Evolutionary conservation across 1,140 invertebrate genomes (phyloP).

Genomic region (Zelostemma sp.): DNA sequence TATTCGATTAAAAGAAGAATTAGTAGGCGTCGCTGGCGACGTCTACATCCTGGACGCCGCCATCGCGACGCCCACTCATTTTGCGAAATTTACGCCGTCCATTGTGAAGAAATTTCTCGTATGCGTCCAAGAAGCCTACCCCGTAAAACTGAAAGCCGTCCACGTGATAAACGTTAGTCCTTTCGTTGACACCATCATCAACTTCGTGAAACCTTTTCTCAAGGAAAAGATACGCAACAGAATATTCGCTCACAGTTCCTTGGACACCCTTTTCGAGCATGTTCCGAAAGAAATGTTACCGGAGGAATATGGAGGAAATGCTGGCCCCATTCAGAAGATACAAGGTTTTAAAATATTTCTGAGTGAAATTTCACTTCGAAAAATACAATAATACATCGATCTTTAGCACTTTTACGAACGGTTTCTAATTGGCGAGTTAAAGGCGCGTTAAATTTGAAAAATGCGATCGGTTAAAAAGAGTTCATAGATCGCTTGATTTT

Average conservation of each 20-base stretch:
- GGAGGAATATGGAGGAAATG: conserved; percentile 82
- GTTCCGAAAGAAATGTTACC: conserved; percentile 84
- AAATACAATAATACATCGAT: too few relatives aligned
- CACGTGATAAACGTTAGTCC: conserved; percentile 88
- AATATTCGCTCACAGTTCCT: conserved; percentile 81
- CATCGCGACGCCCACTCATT: conserved; percentile 79
- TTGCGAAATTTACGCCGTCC: conserved; percentile 81
- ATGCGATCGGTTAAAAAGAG: too few relatives aligned
- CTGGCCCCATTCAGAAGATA: conserved; percentile 77
- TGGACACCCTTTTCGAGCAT: conserved; percentile 81
- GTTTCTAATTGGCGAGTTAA: too few relatives aligned
- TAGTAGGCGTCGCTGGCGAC: conserved; percentile 83
- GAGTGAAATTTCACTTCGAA: too few relatives aligned
- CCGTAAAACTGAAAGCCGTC: conserved; percentile 86
- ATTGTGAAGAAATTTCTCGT: conserved; percentile 85
- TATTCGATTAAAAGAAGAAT: conserved; percentile 80
- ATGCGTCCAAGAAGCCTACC: conserved; percentile 87
- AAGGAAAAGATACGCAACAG: conserved; percentile 88
- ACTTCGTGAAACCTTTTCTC: conserved; percentile 86
- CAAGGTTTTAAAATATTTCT: too few relatives aligned
- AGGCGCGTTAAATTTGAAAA: too few relatives aligned
- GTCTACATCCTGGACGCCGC: conserved; percentile 84
- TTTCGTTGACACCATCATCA: conserved; percentile 84
- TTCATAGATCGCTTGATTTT: too few relatives aligned
- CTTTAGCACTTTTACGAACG: too few relatives aligned